Evolutionary conservation across 2,113 vertebrate genomes (phyloP).

Genomic region (Phainopepla nitens): DNA sequence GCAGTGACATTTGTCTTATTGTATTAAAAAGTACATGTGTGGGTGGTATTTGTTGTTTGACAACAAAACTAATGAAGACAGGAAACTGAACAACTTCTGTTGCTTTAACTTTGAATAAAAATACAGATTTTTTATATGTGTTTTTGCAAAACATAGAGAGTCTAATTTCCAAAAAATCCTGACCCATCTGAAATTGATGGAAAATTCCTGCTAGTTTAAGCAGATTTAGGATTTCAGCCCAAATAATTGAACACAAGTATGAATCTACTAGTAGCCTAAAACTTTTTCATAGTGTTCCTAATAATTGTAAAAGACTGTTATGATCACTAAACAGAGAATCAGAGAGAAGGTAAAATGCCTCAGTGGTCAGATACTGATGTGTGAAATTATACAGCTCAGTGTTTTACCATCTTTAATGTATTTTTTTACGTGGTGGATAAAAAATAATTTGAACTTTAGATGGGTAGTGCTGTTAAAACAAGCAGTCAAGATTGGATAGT

Average conservation of each 20-base stretch:
- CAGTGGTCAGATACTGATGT: not conserved
- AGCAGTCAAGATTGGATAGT: not conserved
- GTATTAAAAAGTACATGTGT: constrained; percentile 31
- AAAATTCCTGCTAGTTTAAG: not conserved
- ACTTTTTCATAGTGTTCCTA: not conserved
- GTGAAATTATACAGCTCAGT: not conserved
- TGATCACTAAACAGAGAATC: not conserved
- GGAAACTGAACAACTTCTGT: constrained; percentile 40
- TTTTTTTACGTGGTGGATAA: not conserved
- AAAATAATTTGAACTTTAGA: not conserved
- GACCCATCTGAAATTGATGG: not conserved
- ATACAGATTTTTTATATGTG: not conserved
- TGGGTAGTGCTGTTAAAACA: not conserved
- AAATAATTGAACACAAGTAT: not conserved
- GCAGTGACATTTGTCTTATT: constrained; percentile 25
- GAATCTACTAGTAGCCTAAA: not conserved
- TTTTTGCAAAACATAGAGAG: not conserved
- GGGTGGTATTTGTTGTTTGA: constrained; percentile 50
- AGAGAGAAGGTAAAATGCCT: not conserved
- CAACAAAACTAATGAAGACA: constrained; percentile 44
- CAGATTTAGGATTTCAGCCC: not conserved
- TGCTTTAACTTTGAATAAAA: constrained; percentile 2
- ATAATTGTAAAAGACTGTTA: not conserved
- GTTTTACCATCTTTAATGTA: not conserved
- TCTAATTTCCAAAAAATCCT: not conserved